A percentile compares a stretch with the other conserved stretches of the same genome.
These are phyloP conservation scores for Bimastos eiseni DNA, from an alignment of 2,888 invertebrate genomes.

Conservation along the genomic window DNA sequence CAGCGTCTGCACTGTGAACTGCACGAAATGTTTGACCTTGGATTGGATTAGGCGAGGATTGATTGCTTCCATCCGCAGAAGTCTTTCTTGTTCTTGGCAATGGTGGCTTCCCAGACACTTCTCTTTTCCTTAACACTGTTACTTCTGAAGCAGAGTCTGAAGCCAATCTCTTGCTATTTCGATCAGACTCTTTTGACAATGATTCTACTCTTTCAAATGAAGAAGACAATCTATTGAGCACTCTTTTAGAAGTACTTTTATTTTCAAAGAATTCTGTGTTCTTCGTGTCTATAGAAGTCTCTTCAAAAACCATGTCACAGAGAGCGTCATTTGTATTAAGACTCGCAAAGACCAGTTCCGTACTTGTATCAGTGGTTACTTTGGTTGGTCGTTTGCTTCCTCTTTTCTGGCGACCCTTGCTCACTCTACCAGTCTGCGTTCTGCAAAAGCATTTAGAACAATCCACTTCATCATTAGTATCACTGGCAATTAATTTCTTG, in stretches of 20 bases:
- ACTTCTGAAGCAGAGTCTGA: neutral
- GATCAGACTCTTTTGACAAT: neutral
- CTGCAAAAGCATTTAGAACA: neutral
- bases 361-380: neutral
- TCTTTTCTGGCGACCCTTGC: neutral
- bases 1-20: too few relatives aligned
- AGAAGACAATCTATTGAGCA: neutral
- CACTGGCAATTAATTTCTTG: neutral
- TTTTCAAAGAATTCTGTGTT: neutral
- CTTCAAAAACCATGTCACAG: neutral
- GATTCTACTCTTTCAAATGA: neutral
- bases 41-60: neutral
- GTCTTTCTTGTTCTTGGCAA: neutral
- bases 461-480: neutral
- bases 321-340: neutral
- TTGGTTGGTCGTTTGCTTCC: neutral
- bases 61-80: neutral
- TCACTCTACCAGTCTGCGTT: neutral
- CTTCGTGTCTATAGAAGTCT: neutral
- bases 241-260: neutral
- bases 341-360: neutral
- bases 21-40: neutral
- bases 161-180: neutral
- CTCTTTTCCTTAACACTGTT: neutral
- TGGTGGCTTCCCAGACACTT: neutral